Evolutionary conservation across 1,140 invertebrate genomes (phyloP), one percentile per base, ranked within the genome.

Genomic region (Drosophila obscura): DNA sequence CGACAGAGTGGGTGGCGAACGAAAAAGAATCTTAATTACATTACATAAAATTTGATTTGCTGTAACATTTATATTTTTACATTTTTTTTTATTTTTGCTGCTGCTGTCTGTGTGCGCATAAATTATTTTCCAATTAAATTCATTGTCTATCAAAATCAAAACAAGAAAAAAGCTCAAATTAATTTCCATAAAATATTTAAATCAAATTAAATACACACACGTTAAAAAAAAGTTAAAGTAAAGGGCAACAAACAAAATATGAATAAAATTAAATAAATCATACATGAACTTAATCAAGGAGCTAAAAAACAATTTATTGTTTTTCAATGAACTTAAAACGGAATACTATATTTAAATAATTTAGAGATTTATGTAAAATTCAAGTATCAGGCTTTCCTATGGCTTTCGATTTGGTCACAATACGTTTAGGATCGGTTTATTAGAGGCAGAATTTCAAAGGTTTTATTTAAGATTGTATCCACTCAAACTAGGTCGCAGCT

Each of bases 61-160:
- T 15, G 28, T 48, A 13, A 39, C 11, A 39, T 39, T 13, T 62
- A 22, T 41, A 4, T 6, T 35, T 2, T 35, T 16, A 5, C n/a
- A 15, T 35, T 9, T 28, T 16, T 7, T 9, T 1, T 24, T 9
- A 4, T 24, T 24, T 16, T 16, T 8, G 31, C 22, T 39, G 35
- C 35, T 13, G 9, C 22, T 22, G 43, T 46, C 11, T 31, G 22
- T 39, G 49, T 45, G 13, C 44, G 60, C 50, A 77, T 77, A 65
- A 59, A 64, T 72, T 77, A 77, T 72, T 77, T 56, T 58, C 13
- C 11, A 57, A 78, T 78, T 56, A 49, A 39, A 49, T 56, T 48
- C 48, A 39, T 22, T 68, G 64, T 68, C 66, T 7, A 31, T 58
- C 51, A 19, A 9, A 26, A 56, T 28, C 39, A 31, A 46, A 8